Base-by-base conservation (phyloP, 2,888 invertebrate species). In the Zaprionus obscuricornis region DNA sequence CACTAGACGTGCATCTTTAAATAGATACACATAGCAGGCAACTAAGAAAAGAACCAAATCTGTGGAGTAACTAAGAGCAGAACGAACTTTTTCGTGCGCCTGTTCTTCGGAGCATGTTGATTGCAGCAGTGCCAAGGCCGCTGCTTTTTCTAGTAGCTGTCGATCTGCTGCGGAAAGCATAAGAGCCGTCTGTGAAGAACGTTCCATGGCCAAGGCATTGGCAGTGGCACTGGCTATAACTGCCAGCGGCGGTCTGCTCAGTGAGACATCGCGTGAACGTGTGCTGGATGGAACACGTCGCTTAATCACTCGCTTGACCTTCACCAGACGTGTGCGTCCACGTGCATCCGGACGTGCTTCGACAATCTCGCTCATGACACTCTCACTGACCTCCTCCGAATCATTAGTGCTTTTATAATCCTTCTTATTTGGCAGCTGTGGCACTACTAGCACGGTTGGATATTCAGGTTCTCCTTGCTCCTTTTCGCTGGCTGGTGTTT, bases 1-100 rank as follows among this genome's bases (percentile, higher is more conserved):
- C n/a, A 95, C 95, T 39, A 95, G 91, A 67, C 94, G 91, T 86
- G 95, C 95, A 85, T 95, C 95, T 84, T 94, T 94, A 85, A 96
- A 96, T 51, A 96, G 90, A 89, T 96, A 96, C 24, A 96, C 92
- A 93, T 96, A 96, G 88, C 94, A 93, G 16, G 96, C 96, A 8
- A 96, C 92, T 26, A 94, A 70, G 58, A 96, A 92, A 79, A 96
- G 92, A 31, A 94, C 94, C 56, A 95, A 88, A 88, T 96, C 96
- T 0, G 95, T 95, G 16, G 93, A 90, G 86, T 95, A 96, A 86
- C 94, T 94, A 16, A 96, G 91, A 0, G 92, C 93, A 1, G 94
- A 92, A 66, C 94, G 92, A 1, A 95, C 94, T 71, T 93, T 94
- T 22, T 91, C 91, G 81, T 94, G 93, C 0, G 95, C 93, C 78